A percentile compares a stretch with the other conserved stretches of the same genome.
Evolutionary conservation across 2,113 vertebrate genomes (phyloP).

Genomic region (Myotis davidii): DNA sequence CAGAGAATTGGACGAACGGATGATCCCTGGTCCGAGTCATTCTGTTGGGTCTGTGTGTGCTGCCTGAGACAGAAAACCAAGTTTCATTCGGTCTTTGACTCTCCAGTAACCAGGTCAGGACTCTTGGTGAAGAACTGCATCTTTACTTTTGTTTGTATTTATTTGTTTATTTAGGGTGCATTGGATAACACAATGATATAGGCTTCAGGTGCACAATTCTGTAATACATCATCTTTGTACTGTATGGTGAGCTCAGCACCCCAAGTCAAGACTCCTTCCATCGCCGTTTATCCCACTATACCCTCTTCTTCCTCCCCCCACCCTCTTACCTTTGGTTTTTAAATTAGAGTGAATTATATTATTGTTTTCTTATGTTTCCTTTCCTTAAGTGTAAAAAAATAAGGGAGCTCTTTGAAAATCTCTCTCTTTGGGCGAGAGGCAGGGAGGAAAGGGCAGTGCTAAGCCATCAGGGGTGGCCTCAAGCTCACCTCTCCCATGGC

Average conservation of each 20-base stretch:
- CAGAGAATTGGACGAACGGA: not conserved
- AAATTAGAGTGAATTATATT: not conserved
- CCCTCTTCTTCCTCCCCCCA: not conserved
- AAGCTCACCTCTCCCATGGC: not conserved
- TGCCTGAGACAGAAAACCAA: not conserved
- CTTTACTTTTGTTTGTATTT: not conserved
- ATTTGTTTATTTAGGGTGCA: not conserved
- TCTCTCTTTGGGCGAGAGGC: not conserved
- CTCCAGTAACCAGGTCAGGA: not conserved
- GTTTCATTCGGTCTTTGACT: not conserved
- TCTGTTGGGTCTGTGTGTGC: not conserved
- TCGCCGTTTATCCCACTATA: not conserved
- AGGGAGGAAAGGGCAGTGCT: not conserved
- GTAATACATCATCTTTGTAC: not conserved
- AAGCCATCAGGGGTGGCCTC: not conserved
- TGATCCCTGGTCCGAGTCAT: not conserved
- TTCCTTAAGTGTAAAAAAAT: slow-evolving; percentile 23
- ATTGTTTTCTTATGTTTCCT: not conserved
- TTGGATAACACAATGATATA: not conserved
- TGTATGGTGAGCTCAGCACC: not conserved
- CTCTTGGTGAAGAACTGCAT: not conserved
- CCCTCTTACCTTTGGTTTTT: not conserved
- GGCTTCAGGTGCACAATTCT: not conserved
- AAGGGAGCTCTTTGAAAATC: not conserved
- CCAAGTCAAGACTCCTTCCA: not conserved